Evolutionary conservation across 2,113 vertebrate genomes (phyloP), one percentile per base, ranked within the genome.

Genomic region (Pipra filicauda): DNA sequence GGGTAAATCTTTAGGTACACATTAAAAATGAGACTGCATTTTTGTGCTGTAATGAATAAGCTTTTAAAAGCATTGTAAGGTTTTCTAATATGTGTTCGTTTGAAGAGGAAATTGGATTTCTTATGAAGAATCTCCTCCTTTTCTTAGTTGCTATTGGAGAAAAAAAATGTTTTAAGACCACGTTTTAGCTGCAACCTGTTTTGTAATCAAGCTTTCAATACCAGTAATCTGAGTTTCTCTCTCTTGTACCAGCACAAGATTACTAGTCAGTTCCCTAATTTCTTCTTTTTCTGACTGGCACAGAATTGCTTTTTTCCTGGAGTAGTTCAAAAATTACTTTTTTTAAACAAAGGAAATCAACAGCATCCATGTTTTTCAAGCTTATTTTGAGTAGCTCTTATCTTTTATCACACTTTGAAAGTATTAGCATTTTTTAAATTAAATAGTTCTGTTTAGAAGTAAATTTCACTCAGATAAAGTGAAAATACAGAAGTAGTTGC

Each of bases 11-110:
- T 83, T 66, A 95, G 74, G 73, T 91, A 80, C 55, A 26, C 46
- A 51, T 62, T 94, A 95, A 92, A 92, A 95, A 83, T 21, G 37
- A 70, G 93, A 79, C 93, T 89, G 12, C 65, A 57, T 97, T 95
- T 97, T 88, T 94, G 48, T 88, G 44, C 41, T 87, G 20, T 71
- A 96, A 94, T 95, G 84, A 97, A 71, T 92, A 73, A 55, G 65
- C 75, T 95, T 89, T 95, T 91, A 35, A 95, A 93, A 86, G 88
- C n/a, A 67, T 69, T 48, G 7, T 46, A 81, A n/a, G 33, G 21
- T 62, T 85, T 80, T 92, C 88, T 11, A 64, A 5, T 95, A 88
- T 52, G 52, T 92, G 6, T 80, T 96, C 93, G 28, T 94, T 96
- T 95, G 88, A 92, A 92, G 92, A 89, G 66, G 57, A 91, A 78